Evolutionary conservation across 2,888 invertebrate species (phyloP), one percentile per base, ranked within the genome.

Genomic region (Entomobrya multifasciata): DNA sequence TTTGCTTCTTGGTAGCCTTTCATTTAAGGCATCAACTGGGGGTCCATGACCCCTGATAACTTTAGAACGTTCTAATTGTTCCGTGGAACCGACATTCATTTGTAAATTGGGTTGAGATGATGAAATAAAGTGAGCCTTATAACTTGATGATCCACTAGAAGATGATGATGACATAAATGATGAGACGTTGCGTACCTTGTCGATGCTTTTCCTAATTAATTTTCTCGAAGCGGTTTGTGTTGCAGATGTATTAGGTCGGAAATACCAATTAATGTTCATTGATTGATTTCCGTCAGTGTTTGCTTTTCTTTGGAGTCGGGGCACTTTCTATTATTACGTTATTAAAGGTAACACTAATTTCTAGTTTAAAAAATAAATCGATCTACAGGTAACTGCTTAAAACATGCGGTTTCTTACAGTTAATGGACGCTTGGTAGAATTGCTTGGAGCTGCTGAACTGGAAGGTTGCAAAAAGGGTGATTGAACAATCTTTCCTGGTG

Each of bases 161-260:
- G 62, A 52, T 6, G 76, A 10, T 60, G 86, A 65, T 13, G 81
- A 81, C 1, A 10, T 13, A 22, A 76, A n/a, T 10, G 80, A 72
- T 17, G 55, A 55, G 25, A 20, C 67, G 17, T 67, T 79, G 6
- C 81, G 74, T 11, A 65, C 8, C 17, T 74, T 70, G 10, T 36
- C 65, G n/a, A 86, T 81, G 52, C 86, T 86, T 65, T 76, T 86
- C 17, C 86, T 36, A 22, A 86, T 1, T n/a, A 86, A 13, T 36
- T 57, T 79, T n/a, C 13, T 60, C 2, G 79, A 79, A 4, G 72
- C 72, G n/a, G 44, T 6, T 30, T 79, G 80, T 49, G 22, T 22
- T n/a, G 55, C 17, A 15, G 82, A 62, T 27, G 60, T 62, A 20
- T 60, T 62, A 5, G 47, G 62, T 27, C 62, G 49, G 49, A 49